Evolutionary conservation across 1,140 invertebrate genomes (phyloP).

Genomic region (Coelopa frigida): DNA sequence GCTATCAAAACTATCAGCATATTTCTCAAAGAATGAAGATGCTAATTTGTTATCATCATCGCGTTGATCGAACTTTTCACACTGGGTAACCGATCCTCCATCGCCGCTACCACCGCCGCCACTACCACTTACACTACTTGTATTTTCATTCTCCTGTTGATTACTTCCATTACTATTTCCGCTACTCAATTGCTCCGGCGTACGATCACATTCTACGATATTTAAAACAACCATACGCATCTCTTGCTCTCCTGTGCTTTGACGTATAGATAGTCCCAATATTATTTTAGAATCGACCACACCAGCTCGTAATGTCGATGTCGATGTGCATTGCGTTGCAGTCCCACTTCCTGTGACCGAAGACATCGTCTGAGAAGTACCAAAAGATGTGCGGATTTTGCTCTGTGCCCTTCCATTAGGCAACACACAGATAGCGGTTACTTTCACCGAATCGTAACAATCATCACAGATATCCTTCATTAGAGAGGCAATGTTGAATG

Average conservation of each 20-base stretch:
- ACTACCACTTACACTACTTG: constrained; percentile 5
- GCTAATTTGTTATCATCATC: constrained; percentile 38
- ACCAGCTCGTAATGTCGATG: constrained; percentile 38
- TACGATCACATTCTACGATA: constrained; percentile 31
- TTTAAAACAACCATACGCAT: constrained; percentile 38
- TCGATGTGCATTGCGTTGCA: constrained; percentile 31
- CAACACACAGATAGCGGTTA: constrained; percentile 38
- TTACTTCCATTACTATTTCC: not conserved
- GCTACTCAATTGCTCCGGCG: constrained; percentile 21
- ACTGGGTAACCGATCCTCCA: not conserved
- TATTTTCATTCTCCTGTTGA: constrained; percentile 28
- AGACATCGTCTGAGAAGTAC: too few relatives aligned
- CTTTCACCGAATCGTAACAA: constrained; percentile 31
- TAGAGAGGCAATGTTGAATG: constrained; percentile 29
- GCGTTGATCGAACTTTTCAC: constrained; percentile 20
- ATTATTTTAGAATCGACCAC: constrained; percentile 40
- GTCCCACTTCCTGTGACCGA: constrained; percentile 13
- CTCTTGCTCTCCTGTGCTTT: constrained; percentile 35
- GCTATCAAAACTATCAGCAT: constrained; percentile 37
- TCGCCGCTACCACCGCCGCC: not conserved
- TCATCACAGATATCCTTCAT: constrained; percentile 38
- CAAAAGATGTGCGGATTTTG: too few relatives aligned
- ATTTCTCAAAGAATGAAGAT: constrained; percentile 33
- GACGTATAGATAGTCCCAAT: constrained; percentile 30
- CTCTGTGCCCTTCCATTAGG: constrained; percentile 33